These are phyloP conservation scores for Aspidoscelis tigris DNA, from an alignment of 2,113 vertebrate species.

Conservation along the genomic window DNA sequence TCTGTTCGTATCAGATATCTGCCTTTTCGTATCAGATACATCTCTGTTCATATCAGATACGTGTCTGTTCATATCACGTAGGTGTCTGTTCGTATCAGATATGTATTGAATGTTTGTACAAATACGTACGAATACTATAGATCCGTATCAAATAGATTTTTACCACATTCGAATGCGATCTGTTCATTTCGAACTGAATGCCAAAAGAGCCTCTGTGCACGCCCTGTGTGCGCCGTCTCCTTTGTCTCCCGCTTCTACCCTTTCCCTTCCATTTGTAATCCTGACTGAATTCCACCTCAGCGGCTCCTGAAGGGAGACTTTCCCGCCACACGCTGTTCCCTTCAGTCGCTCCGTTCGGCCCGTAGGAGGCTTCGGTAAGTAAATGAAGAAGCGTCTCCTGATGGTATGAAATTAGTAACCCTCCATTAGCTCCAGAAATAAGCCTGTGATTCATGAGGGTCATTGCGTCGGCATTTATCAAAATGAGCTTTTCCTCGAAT, in stretches of 20 bases:
- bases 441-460: constrained; percentile 60
- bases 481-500: constrained; percentile 70
- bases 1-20: too few species aligned
- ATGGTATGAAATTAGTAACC: constrained; percentile 59
- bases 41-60: too few species aligned
- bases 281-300: neutral
- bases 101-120: too few species aligned
- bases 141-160: too few species aligned
- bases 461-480: constrained; percentile 53
- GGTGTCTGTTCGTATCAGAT: too few species aligned
- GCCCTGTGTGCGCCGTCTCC: too few species aligned
- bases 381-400: constrained; percentile 39
- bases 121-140: too few species aligned
- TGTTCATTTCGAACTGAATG: too few species aligned
- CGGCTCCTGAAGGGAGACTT: neutral
- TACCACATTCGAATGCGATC: too few species aligned
- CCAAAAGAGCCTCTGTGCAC: too few species aligned
- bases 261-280: neutral
- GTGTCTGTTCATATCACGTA: too few species aligned
- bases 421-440: constrained; percentile 62
- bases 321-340: neutral
- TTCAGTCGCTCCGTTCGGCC: neutral
- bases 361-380: neutral
- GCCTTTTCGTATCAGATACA: too few species aligned
- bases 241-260: neutral